Evolutionary conservation across 2,797 vertebrate genomes (phyloP), one percentile per base, ranked within the genome.

Genomic region (Sebastes taczanowskii): DNA sequence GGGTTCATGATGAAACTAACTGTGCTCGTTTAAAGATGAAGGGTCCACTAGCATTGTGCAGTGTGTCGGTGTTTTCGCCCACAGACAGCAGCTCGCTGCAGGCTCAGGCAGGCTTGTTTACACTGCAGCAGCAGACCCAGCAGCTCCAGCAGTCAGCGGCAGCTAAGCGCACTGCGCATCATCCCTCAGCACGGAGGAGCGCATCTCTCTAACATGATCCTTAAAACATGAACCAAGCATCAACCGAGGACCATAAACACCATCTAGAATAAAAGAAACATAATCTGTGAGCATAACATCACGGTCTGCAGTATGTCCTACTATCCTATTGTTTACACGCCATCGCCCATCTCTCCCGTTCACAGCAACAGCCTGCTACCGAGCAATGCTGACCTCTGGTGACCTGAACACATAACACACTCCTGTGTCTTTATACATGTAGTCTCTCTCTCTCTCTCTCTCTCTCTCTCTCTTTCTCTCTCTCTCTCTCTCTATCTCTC

Each of bases 301-400:
- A 7, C 46, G 3, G 27, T 20, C 22, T 35, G 59, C 16, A 23
- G 10, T 38, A 11, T 38, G 2, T 38, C 35, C 11, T 38, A 38
- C 35, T 30, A 8, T 9, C 27, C 7, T 2, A 3, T 11, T 64
- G 16, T 76, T 64, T 30, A 20, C 68, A 74, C 68, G 38, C 6
- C 64, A 65, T 42, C 27, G 25, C 46, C 32, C 10, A 66, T 52
- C 32, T 61, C 27, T 20, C 32, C 20, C 1, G 22, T 23, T 72
- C 56, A 74, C 78, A 70, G 69, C 64, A 71, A 34, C 68, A 74
- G 70, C 25, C 14, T 64, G 52, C 16, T 8, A 7, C 34, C 2
- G 78, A 11, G 22, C 83, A 90, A 89, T 91, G 83, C 89, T 91
- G 93, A 83, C 94, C 90, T 89, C 94, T 94, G 83, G 65, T 90